Evolutionary conservation across 2,113 vertebrate genomes (phyloP), one percentile per base, ranked within the genome.

Genomic region (western clawed frog (Xenopus tropicalis)): DNA sequence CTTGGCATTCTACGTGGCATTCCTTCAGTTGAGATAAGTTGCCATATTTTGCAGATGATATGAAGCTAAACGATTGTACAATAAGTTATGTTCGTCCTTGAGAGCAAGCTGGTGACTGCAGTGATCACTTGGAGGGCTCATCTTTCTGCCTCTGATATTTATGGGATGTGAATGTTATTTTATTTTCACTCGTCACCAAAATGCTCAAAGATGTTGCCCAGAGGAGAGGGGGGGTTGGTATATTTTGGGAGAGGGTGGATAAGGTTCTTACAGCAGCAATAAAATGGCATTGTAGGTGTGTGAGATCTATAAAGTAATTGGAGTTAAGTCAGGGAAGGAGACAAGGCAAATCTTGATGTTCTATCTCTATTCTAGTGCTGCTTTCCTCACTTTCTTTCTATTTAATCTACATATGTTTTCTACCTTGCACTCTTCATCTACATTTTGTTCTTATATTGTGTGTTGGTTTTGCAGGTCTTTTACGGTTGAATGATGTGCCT

Each of bases 31-130:
- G 93, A 96, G 95, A 97, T 98, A 94, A 98, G 95, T 98, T 95
- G 95, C 96, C 95, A 96, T 91, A 92, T 96, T 97, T 98, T 96
- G 94, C 95, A 98, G 93, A 98, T 94, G 94, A 97, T 93, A 95
- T 96, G 94, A 97, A 95, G 96, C 95, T 97, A 97, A 98, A 97
- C 93, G 95, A 95, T 95, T 94, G 94, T 97, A 94, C 95, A 96
- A 94, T 96, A 98, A 98, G 95, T 98, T 97, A 97, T 94, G 95
- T 92, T 91, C 90, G 95, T 98, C 96, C 96, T 98, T 96, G 94
- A 93, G 96, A 92, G 92, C 91, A 93, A 92, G 89, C 84, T 88
- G 84, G 86, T 88, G 85, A 92, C 90, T 85, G 91, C 91, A 88
- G 88, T 84, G 90, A 89, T 91, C 87, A 85, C 86, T 84, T 91